These are phyloP conservation scores for Conchocele bisecta DNA, from an alignment of 2,888 invertebrate genomes.

Conservation along the genomic window DNA sequence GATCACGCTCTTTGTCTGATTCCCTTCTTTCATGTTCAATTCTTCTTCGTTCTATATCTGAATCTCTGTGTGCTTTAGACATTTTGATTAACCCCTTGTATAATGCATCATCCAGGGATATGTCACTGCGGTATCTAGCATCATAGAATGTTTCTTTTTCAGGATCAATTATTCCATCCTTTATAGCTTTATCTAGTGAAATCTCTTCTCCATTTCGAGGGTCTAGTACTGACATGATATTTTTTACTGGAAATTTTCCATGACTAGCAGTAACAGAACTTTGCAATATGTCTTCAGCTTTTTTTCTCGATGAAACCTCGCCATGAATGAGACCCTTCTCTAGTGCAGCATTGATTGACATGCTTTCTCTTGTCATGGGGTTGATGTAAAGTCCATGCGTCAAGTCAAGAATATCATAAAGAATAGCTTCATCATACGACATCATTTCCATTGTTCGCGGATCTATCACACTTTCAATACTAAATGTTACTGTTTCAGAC, in stretches of 20 bases:
- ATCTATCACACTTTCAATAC: slow-evolving; percentile 86
- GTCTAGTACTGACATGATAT: slow-evolving; percentile 86
- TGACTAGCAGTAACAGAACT: slow-evolving; percentile 70
- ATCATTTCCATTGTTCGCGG: slow-evolving; percentile 87
- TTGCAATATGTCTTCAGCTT: slow-evolving; percentile 72
- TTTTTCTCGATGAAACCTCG: slow-evolving; percentile 75
- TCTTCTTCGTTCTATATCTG: slow-evolving; percentile 68
- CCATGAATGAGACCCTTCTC: slow-evolving; percentile 88
- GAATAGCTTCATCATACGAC: slow-evolving; percentile 95
- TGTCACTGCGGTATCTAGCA: slow-evolving; percentile 90
- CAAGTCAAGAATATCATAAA: slow-evolving; percentile 93
- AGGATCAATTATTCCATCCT: slow-evolving; percentile 81
- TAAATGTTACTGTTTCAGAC: slow-evolving; percentile 77
- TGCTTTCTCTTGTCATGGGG: slow-evolving; percentile 90
- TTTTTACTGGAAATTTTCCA: slow-evolving; percentile 67
- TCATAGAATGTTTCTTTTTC: slow-evolving; percentile 90
- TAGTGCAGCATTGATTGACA: slow-evolving; percentile 92
- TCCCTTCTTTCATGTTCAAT: slow-evolving; percentile 58
- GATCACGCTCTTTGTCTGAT: slow-evolving; percentile 54
- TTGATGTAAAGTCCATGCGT: slow-evolving; percentile 85
- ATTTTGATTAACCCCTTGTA: slow-evolving; percentile 86
- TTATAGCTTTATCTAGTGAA: slow-evolving; percentile 72
- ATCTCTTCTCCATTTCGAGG: slow-evolving; percentile 87
- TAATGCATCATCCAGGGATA: slow-evolving; percentile 93
- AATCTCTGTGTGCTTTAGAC: slow-evolving; percentile 72